These are phyloP conservation scores for Orussus abietinus DNA, from an alignment of 1,140 invertebrate species.

Conservation along the genomic window DNA sequence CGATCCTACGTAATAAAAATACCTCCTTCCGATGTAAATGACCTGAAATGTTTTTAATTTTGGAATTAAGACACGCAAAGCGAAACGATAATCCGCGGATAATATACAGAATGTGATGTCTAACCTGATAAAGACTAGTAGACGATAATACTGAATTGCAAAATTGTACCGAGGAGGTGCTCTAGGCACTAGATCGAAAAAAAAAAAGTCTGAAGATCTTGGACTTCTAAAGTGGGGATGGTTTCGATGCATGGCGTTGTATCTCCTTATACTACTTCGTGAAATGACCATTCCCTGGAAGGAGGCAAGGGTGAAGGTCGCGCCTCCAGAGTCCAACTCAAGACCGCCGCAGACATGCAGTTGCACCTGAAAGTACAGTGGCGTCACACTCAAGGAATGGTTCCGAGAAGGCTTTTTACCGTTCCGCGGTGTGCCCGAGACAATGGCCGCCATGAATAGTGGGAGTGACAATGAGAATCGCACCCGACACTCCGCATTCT, in stretches of 20 bases:
- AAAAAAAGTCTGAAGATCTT: slow-evolving; percentile 9
- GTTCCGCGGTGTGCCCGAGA: not conserved
- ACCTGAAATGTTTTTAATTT: too few relatives aligned
- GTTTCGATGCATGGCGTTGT: slow-evolving; percentile 12
- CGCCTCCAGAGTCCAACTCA: slow-evolving; percentile 3
- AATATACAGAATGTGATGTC: too few relatives aligned
- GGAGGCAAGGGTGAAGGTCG: slow-evolving; percentile 29
- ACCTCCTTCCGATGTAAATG: too few relatives aligned
- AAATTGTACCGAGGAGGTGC: too few relatives aligned
- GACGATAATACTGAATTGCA: too few relatives aligned
- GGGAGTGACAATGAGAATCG: too few relatives aligned
- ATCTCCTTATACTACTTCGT: too few relatives aligned
- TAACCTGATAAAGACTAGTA: too few relatives aligned
- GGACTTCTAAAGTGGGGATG: not conserved
- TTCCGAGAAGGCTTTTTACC: not conserved
- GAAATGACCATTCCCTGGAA: slow-evolving; percentile 25
- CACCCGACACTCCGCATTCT: too few relatives aligned
- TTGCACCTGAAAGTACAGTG: not conserved
- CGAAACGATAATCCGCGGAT: too few relatives aligned
- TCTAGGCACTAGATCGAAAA: not conserved
- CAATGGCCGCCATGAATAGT: not conserved
- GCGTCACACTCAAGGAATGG: not conserved
- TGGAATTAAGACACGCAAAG: too few relatives aligned
- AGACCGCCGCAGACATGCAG: not conserved
- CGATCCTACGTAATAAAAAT: too few relatives aligned